Evolutionary conservation across 1,140 invertebrate species (phyloP).

Genomic region (Penaeus chinensis): DNA sequence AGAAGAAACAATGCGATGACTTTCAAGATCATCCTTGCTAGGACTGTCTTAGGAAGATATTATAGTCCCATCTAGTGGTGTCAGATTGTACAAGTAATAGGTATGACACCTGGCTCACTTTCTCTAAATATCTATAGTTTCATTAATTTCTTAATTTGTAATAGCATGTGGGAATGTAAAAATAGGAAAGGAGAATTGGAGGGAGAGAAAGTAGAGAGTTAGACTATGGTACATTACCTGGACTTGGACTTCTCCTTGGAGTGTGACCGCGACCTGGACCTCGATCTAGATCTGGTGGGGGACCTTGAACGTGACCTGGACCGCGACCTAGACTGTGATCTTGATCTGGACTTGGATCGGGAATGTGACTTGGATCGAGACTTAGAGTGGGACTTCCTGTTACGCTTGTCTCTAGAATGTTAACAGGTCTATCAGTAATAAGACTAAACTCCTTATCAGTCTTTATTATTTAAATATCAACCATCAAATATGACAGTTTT

Average conservation of each 20-base stretch:
- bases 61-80: too few relatives aligned
- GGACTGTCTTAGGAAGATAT: too few relatives aligned
- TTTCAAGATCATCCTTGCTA: too few relatives aligned
- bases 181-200: too few relatives aligned
- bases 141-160: too few relatives aligned
- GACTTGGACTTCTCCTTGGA: slow-evolving; percentile 29
- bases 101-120: too few relatives aligned
- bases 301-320: slow-evolving; percentile 31
- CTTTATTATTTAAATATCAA: too few relatives aligned
- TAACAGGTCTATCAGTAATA: slow-evolving; percentile 43
- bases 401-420: slow-evolving; percentile 71
- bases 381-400: slow-evolving; percentile 72
- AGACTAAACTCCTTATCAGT: slow-evolving; percentile 68
- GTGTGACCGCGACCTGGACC: slow-evolving; percentile 11
- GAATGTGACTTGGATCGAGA: slow-evolving; percentile 71
- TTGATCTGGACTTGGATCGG: slow-evolving; percentile 67
- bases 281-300: slow-evolving; percentile 16
- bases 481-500: too few relatives aligned
- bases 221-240: not conserved
- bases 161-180: too few relatives aligned
- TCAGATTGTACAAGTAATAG: too few relatives aligned
- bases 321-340: slow-evolving; percentile 64
- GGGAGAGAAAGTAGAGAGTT: not conserved
- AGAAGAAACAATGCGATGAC: too few relatives aligned
- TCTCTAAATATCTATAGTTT: too few relatives aligned